Percentiles rank a stretch among this genome's conserved stretches.
These are phyloP conservation scores for Podilymbus podiceps DNA, from an alignment of 2,113 vertebrate genomes.

Conservation along the genomic window DNA sequence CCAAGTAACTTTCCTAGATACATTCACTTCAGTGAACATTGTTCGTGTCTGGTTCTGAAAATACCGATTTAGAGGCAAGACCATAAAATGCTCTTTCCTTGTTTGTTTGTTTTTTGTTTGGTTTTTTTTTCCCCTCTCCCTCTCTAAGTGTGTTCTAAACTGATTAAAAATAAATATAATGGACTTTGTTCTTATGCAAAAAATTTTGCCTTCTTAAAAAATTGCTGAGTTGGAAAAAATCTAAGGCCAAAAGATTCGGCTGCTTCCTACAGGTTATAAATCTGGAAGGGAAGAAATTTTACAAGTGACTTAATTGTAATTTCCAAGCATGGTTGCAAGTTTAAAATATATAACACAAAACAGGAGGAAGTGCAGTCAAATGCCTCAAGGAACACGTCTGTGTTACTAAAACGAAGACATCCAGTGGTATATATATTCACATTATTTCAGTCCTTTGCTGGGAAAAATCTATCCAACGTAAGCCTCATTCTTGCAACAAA, in stretches of 20 bases:
- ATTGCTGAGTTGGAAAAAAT: not conserved
- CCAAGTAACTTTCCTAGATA: not conserved
- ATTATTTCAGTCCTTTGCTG: not conserved
- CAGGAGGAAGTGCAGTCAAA: not conserved
- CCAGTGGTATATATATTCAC: not conserved
- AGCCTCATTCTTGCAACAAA: not conserved
- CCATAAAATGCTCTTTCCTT: not conserved
- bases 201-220: not conserved
- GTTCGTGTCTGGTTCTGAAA: not conserved
- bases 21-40: not conserved
- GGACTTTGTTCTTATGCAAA: not conserved
- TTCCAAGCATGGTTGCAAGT: not conserved
- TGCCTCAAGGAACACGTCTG: not conserved
- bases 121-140: not conserved
- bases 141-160: not conserved
- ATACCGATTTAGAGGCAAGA: not conserved
- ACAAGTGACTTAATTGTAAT: not conserved
- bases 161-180: not conserved
- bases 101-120: not conserved
- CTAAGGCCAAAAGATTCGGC: not conserved
- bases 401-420: not conserved
- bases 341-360: not conserved
- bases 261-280: not conserved
- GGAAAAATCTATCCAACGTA: not conserved
- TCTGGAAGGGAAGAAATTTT: not conserved